Evolutionary conservation across 2,113 vertebrate species (phyloP).

Genomic region (Coryphaenoides rupestris): DNA sequence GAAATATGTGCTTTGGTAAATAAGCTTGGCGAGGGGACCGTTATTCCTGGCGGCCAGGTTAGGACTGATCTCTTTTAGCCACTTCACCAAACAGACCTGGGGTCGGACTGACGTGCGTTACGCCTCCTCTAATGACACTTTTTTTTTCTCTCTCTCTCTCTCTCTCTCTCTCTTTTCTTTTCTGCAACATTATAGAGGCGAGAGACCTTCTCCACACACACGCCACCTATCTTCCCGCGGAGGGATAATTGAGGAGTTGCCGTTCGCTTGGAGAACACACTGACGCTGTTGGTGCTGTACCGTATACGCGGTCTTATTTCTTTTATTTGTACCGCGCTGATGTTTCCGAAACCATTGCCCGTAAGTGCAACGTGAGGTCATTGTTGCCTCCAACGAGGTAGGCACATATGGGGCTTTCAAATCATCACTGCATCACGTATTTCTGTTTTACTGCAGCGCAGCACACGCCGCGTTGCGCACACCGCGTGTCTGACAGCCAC

Average conservation of each 20-base stretch:
- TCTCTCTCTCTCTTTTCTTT: conserved; percentile 83
- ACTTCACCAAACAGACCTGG: conserved; percentile 92
- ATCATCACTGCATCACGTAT: no score
- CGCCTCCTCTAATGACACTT: conserved; percentile 93
- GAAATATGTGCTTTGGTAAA: conserved; percentile 59
- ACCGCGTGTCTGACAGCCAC: no score
- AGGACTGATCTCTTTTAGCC: conserved; percentile 88
- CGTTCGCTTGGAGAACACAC: conserved; percentile 84
- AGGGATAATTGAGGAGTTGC: conserved; percentile 90
- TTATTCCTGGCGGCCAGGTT: conserved; percentile 90
- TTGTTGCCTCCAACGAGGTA: no score
- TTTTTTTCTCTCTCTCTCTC: no score
- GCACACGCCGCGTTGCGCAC: no score
- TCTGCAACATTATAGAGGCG: conserved; percentile 83
- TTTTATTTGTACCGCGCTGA: not conserved
- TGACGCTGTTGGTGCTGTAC: no score
- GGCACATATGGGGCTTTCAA: no score
- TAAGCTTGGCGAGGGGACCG: conserved; percentile 82
- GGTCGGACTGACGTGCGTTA: conserved; percentile 89
- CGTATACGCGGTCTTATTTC: conserved; percentile 70
- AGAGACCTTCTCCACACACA: conserved; percentile 83
- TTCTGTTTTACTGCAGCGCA: no score
- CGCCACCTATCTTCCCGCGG: conserved; percentile 95
- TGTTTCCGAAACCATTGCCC: no score
- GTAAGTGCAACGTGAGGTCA: no score